Evolutionary conservation across 2,113 vertebrate genomes (phyloP), one percentile per base, ranked within the genome.

Genomic region (Lophura nycthemera): DNA sequence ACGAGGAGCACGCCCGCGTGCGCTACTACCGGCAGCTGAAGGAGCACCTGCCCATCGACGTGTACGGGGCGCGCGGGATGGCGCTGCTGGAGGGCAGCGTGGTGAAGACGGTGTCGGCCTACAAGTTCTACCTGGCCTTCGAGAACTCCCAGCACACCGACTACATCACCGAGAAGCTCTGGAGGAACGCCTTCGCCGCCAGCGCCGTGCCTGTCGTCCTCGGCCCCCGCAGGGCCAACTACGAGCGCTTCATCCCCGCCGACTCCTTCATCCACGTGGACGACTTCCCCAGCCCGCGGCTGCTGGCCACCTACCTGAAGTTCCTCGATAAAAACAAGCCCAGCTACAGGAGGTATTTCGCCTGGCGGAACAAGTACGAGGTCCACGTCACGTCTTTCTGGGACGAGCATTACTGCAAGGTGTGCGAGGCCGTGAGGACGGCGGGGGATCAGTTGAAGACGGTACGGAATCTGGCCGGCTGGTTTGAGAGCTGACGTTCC

Each of bases 91-190:
- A 92, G 14, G 92, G 90, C 18, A 96, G 95, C 4, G 89, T 99
- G 60, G 93, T 98, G 71, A 96, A 94, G 67, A 98, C 98, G 0
- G 56, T 98, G 54, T 96, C 96, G 0, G 95, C 96, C 60, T 99
- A 99, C 98, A 98, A 98, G 91, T 99, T 99, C 95, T 99, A 99
- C 95, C 97, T 99, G 84, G 98, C 99, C 24, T 98, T 99, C 13
- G 99, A 99, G 94, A 99, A 99, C 97, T 99, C 99, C 0, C 98
- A 98, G 94, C 98, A 99, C 93, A 97, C 97, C 1, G 99, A 99
- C 95, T 99, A 99, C 91, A 99, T 99, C 94, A 99, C 99, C 0
- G 99, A 99, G 96, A 99, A 99, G 83, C 96, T 99, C 67, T 99
- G 99, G 99, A 97, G 95, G 18, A 99, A 99, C 16, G 98, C 99